Evolutionary conservation across 2,113 vertebrate species (phyloP).

Genomic region (Cyanoderma ruficeps): DNA sequence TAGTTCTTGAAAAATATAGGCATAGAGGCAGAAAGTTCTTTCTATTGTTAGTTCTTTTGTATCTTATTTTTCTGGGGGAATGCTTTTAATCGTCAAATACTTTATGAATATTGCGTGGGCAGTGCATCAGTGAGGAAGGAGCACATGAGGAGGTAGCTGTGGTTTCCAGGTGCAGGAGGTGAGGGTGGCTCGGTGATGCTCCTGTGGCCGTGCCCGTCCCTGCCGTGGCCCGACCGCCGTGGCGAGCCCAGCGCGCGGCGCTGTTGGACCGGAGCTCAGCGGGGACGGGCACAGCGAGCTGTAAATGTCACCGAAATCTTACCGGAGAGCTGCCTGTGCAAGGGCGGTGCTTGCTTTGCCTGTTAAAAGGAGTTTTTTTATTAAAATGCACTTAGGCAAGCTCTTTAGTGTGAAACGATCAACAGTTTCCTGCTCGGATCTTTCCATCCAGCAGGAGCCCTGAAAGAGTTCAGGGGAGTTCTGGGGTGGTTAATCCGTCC

Average conservation of each 20-base stretch:
- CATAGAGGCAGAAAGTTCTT: neutral
- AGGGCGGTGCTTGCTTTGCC: neutral
- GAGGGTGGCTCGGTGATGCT: accelerated
- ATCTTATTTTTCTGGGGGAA: neutral
- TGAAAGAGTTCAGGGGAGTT: neutral
- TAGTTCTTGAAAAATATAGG: neutral
- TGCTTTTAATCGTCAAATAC: neutral
- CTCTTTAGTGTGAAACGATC: neutral
- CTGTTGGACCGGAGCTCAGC: neutral
- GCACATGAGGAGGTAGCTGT: accelerated
- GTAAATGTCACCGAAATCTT: accelerated
- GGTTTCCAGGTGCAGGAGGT: accelerated
- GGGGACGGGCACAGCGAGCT: accelerated
- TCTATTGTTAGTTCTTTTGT: neutral
- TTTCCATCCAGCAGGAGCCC: neutral
- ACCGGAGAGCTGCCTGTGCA: accelerated
- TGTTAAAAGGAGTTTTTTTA: neutral
- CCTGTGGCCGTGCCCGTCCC: neutral
- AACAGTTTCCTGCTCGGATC: neutral
- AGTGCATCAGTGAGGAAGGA: neutral
- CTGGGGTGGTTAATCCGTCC: neutral
- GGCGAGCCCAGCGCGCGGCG: neutral
- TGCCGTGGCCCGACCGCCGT: neutral
- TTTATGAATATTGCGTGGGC: neutral
- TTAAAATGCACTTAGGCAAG: neutral